phyloP scores from a whole-genome alignment of 2,797 vertebrate species.

The Intellagama lesueurii region DNA sequence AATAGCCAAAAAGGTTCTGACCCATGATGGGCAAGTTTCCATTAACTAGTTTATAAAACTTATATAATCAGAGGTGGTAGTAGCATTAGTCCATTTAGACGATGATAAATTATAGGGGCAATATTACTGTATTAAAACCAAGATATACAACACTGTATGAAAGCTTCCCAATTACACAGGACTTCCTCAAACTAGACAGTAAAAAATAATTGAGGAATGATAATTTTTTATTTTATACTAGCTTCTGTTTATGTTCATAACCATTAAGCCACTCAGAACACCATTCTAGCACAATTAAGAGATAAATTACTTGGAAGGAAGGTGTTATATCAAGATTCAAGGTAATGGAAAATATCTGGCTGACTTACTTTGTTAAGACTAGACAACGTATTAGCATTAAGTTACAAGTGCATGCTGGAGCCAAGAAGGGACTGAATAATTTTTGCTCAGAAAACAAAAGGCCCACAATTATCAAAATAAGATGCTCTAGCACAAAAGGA shows the following conservation, averaged over 20 bases:
- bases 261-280: too few species aligned
- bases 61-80: not conserved
- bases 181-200: not conserved
- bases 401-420: not conserved
- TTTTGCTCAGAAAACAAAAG: not conserved
- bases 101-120: not conserved
- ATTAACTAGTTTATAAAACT: not conserved
- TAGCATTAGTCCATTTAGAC: too few species aligned
- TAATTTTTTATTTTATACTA: not conserved
- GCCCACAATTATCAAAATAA: too few species aligned
- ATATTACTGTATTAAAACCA: not conserved
- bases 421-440: not conserved
- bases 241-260: not conserved
- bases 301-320: too few species aligned
- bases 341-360: too few species aligned
- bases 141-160: not conserved
- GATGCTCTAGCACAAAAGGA: too few species aligned
- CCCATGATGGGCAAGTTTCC: not conserved
- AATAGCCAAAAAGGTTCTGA: too few species aligned
- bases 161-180: not conserved
- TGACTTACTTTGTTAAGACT: not conserved
- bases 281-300: too few species aligned
- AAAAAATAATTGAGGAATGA: not conserved
- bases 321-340: too few species aligned
- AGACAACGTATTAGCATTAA: not conserved